A percentile compares a stretch with the other conserved stretches of the same genome.
Evolutionary conservation across 2,113 vertebrate genomes (phyloP).

Genomic region (Cynopterus brachyotis): DNA sequence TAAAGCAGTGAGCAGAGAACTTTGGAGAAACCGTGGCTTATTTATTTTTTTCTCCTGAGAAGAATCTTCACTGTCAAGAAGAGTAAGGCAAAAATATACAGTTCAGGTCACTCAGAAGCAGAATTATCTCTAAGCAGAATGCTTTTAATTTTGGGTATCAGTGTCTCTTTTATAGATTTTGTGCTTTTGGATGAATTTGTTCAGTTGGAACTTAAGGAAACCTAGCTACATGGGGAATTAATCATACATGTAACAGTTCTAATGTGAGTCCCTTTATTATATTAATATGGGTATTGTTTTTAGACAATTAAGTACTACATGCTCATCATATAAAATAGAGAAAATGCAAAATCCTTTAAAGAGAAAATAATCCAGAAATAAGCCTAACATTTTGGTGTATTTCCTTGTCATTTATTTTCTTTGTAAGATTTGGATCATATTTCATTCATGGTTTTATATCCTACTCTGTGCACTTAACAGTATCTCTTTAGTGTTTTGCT

Average conservation of each 20-base stretch:
- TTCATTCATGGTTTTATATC: background rate
- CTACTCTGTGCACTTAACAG: background rate
- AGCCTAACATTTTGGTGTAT: background rate
- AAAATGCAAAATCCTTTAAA: background rate
- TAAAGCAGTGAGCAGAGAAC: slow-evolving; percentile 11
- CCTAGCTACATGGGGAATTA: slow-evolving; percentile 33
- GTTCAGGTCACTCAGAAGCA: slow-evolving; percentile 35
- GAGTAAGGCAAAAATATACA: slow-evolving; percentile 49
- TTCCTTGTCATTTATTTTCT: slow-evolving; percentile 4
- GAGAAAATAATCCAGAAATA: background rate
- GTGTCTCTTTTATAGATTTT: slow-evolving; percentile 59
- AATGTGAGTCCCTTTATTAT: background rate
- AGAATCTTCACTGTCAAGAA: slow-evolving; percentile 56
- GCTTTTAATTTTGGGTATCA: slow-evolving; percentile 61
- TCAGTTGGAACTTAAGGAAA: slow-evolving; percentile 55
- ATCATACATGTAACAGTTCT: background rate
- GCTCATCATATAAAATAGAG: background rate
- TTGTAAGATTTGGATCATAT: background rate
- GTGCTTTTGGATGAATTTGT: slow-evolving; percentile 44
- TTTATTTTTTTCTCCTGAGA: slow-evolving; percentile 57
- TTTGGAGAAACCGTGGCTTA: slow-evolving; percentile 33
- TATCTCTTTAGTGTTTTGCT: background rate
- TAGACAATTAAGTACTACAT: background rate
- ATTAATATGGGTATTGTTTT: slow-evolving; percentile 4
- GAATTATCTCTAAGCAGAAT: slow-evolving; percentile 63